Evolutionary conservation across 1,140 invertebrate species (phyloP).

Genomic region (Brachionus calyciflorus): DNA sequence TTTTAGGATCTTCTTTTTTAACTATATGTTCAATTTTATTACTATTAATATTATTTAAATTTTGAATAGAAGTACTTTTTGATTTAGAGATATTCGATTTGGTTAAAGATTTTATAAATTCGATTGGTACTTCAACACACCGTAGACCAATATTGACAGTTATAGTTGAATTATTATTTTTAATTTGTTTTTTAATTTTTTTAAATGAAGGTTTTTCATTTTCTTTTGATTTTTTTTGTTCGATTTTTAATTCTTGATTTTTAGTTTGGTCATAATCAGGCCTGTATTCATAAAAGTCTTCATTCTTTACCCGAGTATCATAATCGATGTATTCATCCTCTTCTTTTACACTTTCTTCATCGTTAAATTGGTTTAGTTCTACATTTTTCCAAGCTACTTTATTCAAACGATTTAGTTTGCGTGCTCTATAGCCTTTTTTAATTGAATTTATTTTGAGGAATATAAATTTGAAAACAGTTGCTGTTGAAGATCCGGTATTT

Average conservation of each 20-base stretch:
- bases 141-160: not conserved
- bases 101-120: not conserved
- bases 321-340: no score
- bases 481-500: slow-evolving; percentile 88
- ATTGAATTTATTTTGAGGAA: slow-evolving; percentile 14
- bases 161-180: not conserved
- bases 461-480: slow-evolving; percentile 54
- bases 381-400: not conserved
- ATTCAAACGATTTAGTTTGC: not conserved
- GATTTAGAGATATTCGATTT: not conserved
- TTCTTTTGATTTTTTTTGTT: not conserved
- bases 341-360: not conserved
- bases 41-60: not conserved
- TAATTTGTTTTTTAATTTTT: not conserved
- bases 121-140: not conserved
- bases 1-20: not conserved
- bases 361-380: not conserved
- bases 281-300: not conserved
- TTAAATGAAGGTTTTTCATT: not conserved
- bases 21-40: not conserved
- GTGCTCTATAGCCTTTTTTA: slow-evolving; percentile 9
- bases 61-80: not conserved
- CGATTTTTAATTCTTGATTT: not conserved
- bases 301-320: not conserved
- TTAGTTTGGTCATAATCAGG: not conserved